Evolutionary conservation across 2,113 vertebrate genomes (phyloP).

Genomic region (Callaeas wilsoni): DNA sequence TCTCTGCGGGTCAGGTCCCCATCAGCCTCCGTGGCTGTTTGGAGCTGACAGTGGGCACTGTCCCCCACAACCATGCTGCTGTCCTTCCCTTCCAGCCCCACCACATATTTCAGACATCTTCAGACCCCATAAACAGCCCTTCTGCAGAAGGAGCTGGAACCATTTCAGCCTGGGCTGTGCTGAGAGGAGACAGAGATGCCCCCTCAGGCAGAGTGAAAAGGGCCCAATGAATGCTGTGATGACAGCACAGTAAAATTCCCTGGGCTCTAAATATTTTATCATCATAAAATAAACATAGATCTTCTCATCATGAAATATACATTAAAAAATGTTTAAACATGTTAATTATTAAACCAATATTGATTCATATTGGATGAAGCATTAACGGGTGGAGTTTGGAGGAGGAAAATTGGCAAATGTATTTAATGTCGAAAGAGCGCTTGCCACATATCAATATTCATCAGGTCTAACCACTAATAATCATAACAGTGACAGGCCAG

Average conservation of each 20-base stretch:
- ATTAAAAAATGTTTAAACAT: conserved; percentile 81
- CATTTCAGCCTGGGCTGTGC: background rate
- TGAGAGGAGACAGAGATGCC: background rate
- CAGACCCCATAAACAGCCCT: background rate
- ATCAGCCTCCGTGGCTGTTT: accelerated
- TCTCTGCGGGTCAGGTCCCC: background rate
- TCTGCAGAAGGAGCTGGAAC: background rate
- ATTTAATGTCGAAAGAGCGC: conserved; percentile 71
- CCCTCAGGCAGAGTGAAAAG: conserved; percentile 44
- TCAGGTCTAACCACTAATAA: conserved; percentile 78
- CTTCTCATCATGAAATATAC: conserved; percentile 75
- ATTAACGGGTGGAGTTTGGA: conserved; percentile 68
- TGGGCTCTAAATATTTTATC: conserved; percentile 76
- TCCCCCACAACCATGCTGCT: background rate
- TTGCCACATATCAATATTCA: conserved; percentile 78
- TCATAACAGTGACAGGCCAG: conserved; percentile 71
- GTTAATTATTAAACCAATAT: conserved; percentile 85
- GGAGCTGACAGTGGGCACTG: background rate
- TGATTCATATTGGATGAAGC: conserved; percentile 80
- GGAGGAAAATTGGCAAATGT: conserved; percentile 74
- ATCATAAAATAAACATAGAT: conserved; percentile 82
- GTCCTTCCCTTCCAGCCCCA: background rate
- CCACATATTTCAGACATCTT: background rate
- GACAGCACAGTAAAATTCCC: conserved; percentile 59
- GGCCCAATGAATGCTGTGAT: background rate